Conservation (phyloP, 2,888 invertebrate genomes). For the Zaprionus lineosus region DNA sequence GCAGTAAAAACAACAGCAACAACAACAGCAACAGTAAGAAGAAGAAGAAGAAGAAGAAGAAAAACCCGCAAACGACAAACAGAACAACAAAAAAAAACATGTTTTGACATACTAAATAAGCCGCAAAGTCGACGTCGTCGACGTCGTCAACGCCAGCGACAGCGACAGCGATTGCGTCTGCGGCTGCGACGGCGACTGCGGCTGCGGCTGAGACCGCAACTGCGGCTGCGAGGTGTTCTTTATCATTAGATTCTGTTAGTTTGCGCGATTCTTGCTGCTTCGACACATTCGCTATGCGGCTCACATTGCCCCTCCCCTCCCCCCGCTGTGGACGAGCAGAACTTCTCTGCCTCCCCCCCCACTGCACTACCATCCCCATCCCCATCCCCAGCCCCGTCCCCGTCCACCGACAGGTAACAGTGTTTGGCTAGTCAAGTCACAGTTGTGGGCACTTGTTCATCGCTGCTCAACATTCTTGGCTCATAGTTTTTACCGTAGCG, state of each 20-base stretch:
- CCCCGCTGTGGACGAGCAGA: background rate
- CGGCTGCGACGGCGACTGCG: background rate
- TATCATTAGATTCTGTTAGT: slow-evolving; percentile 78
- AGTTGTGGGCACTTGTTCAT: slow-evolving; percentile 49
- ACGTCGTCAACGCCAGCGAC: slow-evolving; percentile 24
- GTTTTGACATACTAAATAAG: slow-evolving; percentile 79
- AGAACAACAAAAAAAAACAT: slow-evolving; percentile 55
- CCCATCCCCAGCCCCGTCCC: too few relatives aligned
- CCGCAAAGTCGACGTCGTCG: slow-evolving; percentile 56
- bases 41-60: slow-evolving; percentile 25
- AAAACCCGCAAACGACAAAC: slow-evolving; percentile 9
- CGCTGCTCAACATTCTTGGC: slow-evolving; percentile 48
- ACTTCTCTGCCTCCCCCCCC: background rate
- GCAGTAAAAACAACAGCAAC: slow-evolving; percentile 47
- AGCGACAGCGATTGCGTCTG: background rate
- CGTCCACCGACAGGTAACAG: background rate
- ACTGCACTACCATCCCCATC: background rate
- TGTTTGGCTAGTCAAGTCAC: slow-evolving; percentile 47
- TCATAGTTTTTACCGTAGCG: slow-evolving; percentile 82
- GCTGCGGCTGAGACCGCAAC: background rate
- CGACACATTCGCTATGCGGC: slow-evolving; percentile 75
- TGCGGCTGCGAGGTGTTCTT: slow-evolving; percentile 52
- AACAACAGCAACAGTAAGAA: slow-evolving; percentile 6
- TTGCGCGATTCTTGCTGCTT: slow-evolving; percentile 70
- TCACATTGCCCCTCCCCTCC: slow-evolving; percentile 60